Base-by-base conservation (phyloP, 2,113 vertebrate species). In the Orcinus orca region DNA sequence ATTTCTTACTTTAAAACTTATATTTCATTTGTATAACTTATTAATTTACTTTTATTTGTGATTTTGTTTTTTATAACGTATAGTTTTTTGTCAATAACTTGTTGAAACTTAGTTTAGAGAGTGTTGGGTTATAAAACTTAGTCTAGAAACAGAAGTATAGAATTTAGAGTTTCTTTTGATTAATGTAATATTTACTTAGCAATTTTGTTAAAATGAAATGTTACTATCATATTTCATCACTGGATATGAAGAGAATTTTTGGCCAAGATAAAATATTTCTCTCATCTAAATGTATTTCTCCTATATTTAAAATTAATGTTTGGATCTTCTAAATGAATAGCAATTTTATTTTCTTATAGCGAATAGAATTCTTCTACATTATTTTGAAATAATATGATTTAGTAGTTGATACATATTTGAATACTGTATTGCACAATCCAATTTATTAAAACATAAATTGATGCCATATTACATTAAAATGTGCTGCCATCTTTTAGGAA, bases 241-340 rank as follows among this genome's bases (percentile, higher is more conserved):
- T 74, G 7, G 55, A 77, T 74, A 85, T 9, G 23, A 6, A 90
- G 60, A 92, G 60, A 84, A 86, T 53, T 36, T 53, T 84, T 85
- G 95, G 55, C n/a, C 29, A 41, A 10, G 47, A 18, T 76, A 53
- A 87, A 95, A 71, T 93, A 5, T 82, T 95, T 92, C 33, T 85
- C 23, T 87, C 76, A 92, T 74, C 76, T 36, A 77, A 86, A 18
- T 86, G 6, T 60, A 58, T 71, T 91, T 96, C 73, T 94, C 38
- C 18, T 88, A 36, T 55, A 89, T 88, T 97, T 86, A 94, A 62
- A 94, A 5, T 71, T 38, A 31, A n/a, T 88, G 8, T 83, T 94
- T 77, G 31, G 82, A 58, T 88, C 44, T 67, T 91, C 63, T 76
- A 36, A 96, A 71, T 84, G 2, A 88, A 41, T 29, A n/a, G 6